Base-by-base conservation (phyloP, 2,888 invertebrate genomes). In the Gymnoscelis rufifasciata region DNA sequence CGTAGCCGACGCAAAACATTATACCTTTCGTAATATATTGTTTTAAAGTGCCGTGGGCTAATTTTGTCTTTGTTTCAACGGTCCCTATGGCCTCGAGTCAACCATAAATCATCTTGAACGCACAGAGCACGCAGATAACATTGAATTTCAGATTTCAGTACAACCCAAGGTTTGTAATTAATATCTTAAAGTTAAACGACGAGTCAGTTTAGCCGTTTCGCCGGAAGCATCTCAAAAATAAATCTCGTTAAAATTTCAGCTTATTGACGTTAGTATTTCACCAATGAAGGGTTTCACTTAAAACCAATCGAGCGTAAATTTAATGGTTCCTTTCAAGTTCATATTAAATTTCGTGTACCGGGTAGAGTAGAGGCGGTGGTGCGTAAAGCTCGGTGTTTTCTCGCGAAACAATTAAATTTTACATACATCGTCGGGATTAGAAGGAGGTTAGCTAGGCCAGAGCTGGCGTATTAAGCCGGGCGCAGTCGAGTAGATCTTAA, bases 331-430 rank as follows among this genome's bases (percentile, higher is more conserved):
- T 78, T 79, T 80, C 75, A 77, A 68, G 78, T 78, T 78, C 74
- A 70, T 74, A 77, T 82, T 83, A 81, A 82, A 78, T 78, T 74
- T 70, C 68, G 72, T 75, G 64, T 69, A 72, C 72, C 67, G 71
- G 66, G 64, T 64, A 73, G 71, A 68, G 71, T 76, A 71, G 67
- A 68, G 62, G 77, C 71, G 71, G 58, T 65, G 68, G 65, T 66
- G 76, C 74, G 71, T 75, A 67, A 75, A 82, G 76, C 64, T 66
- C 65, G 67, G 72, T 73, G 71, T 78, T 83, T 80, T 80, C 76
- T 72, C 66, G 75, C 76, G 78, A 82, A 81, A 84, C 80, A 86
- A 87, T 84, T 83, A 80, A 84, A 84, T 83, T 80, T 68, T 70
- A 73, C 83, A 79, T 80, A 81, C 78, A 70, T 79, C 71, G 75